phyloP scores from a whole-genome alignment of 2,797 vertebrate genomes.

The Peromyscus attwateri region DNA sequence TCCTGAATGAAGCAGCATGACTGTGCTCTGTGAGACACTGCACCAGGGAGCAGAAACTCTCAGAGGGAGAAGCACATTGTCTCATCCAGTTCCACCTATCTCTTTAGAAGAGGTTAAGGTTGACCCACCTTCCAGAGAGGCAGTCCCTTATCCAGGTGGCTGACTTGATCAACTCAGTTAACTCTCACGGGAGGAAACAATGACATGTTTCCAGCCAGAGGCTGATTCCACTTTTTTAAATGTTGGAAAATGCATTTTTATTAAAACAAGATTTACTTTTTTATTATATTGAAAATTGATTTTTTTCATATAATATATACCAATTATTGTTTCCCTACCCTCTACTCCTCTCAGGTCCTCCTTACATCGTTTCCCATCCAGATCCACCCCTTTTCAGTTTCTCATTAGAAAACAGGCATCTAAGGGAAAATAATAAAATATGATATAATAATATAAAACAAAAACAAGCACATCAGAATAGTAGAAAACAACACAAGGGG shows the following conservation, averaged over 20 bases:
- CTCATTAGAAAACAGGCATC: not conserved
- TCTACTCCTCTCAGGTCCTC: not conserved
- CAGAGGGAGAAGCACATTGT: not conserved
- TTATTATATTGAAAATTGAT: not conserved
- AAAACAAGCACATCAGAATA: not conserved
- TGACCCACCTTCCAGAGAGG: not conserved
- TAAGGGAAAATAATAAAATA: not conserved
- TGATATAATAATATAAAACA: not conserved
- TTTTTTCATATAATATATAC: not conserved
- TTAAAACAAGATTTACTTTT: not conserved
- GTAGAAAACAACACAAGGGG: not conserved
- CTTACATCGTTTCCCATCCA: not conserved
- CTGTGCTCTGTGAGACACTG: not conserved
- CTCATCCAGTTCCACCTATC: not conserved
- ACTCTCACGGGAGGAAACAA: not conserved
- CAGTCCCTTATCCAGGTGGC: not conserved
- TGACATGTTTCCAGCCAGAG: not conserved
- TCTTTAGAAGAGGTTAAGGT: not conserved
- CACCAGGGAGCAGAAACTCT: not conserved
- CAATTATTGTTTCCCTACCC: not conserved
- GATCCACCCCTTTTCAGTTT: not conserved
- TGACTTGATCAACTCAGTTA: not conserved
- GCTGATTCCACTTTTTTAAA: not conserved
- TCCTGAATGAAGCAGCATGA: not conserved
- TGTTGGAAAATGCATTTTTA: not conserved